These are phyloP conservation scores for Mycteria americana DNA, from an alignment of 2,797 vertebrate genomes.

Conservation along the genomic window DNA sequence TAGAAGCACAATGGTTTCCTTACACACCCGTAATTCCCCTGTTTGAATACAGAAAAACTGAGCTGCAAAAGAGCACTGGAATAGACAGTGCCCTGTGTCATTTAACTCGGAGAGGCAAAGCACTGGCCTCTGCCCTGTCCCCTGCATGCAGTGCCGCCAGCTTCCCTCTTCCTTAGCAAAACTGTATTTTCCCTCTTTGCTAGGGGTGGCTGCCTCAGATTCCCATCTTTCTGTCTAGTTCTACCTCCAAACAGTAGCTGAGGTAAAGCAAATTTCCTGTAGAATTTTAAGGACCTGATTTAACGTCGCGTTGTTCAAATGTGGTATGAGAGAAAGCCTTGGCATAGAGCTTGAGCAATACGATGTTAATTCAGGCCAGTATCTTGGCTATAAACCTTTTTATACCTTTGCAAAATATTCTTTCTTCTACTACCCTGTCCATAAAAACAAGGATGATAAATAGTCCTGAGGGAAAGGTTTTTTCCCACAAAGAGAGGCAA, in stretches of 20 bases:
- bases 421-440: background rate
- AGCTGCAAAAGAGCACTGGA: background rate
- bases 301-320: background rate
- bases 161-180: background rate
- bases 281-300: background rate
- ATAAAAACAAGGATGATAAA: background rate
- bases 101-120: background rate
- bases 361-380: background rate
- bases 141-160: background rate
- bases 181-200: background rate
- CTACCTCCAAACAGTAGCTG: background rate
- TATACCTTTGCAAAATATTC: background rate
- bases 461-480: background rate
- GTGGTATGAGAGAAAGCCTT: background rate
- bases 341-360: background rate
- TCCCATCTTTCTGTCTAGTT: background rate
- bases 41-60: background rate
- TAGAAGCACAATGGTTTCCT: background rate
- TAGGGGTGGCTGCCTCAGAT: background rate
- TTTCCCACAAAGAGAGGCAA: background rate
- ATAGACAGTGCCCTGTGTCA: background rate
- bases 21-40: background rate
- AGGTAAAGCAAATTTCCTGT: background rate
- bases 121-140: background rate
- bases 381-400: background rate